A percentile compares a stretch with the other conserved stretches of the same genome.
Evolutionary conservation across 2,113 vertebrate species (phyloP).

Genomic region (Vireo altiloquus): DNA sequence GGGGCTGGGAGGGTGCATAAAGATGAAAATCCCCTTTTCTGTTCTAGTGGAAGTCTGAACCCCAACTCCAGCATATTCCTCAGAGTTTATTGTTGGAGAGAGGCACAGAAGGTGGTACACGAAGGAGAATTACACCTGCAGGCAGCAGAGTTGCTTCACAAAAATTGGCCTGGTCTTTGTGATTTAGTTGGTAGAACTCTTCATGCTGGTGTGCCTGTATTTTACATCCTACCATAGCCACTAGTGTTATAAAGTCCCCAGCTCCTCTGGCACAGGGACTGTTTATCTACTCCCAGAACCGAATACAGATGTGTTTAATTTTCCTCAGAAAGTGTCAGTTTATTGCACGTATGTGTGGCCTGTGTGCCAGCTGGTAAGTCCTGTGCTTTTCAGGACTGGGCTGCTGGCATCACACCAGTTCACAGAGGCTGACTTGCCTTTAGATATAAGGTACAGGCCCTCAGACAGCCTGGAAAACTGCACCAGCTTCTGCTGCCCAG

Average conservation of each 20-base stretch:
- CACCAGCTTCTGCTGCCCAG: not conserved
- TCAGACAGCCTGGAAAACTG: not conserved
- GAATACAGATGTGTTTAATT: not conserved
- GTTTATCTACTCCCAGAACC: not conserved
- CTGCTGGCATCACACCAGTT: not conserved
- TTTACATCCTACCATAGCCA: not conserved
- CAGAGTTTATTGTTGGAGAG: not conserved
- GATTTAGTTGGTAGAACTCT: not conserved
- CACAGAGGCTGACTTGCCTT: not conserved
- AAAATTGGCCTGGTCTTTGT: not conserved
- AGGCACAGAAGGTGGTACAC: not conserved
- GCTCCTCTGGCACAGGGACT: not conserved
- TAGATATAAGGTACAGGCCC: not conserved
- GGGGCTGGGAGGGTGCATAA: not conserved
- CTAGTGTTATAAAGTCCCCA: not conserved
- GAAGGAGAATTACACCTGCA: not conserved
- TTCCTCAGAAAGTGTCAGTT: not conserved
- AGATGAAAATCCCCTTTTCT: not conserved
- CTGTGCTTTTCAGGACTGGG: not conserved
- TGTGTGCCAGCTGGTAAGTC: not conserved
- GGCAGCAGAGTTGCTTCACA: not conserved
- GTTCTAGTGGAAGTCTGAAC: not conserved
- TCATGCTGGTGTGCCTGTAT: not conserved
- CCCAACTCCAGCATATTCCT: not conserved
- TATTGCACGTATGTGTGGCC: fast-evolving